phyloP scores from a whole-genome alignment of 2,113 vertebrate genomes.

The Spermophilus dauricus region DNA sequence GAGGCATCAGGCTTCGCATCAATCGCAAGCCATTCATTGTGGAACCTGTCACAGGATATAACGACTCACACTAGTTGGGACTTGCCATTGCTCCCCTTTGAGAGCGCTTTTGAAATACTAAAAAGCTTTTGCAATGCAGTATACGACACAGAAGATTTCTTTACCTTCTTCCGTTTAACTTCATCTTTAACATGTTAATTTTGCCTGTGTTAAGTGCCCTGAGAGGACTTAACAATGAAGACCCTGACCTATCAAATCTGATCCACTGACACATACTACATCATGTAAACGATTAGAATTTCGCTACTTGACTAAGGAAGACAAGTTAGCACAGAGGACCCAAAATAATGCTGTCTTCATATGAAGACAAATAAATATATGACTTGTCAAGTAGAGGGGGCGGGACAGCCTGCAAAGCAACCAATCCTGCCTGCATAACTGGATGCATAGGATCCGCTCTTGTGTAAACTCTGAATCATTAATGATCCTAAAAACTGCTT shows the following conservation, averaged over 20 bases:
- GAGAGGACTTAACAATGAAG: not conserved
- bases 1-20: not conserved
- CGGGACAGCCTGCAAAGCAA: not conserved
- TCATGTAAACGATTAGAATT: not conserved
- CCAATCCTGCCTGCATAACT: not conserved
- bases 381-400: not conserved
- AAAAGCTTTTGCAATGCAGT: not conserved
- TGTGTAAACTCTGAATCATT: constrained; percentile 8
- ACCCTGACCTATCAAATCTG: not conserved
- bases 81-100: constrained; percentile 31
- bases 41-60: constrained; percentile 13
- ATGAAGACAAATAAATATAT: not conserved
- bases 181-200: not conserved
- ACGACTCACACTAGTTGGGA: constrained; percentile 14
- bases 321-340: not conserved
- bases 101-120: not conserved
- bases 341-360: not conserved
- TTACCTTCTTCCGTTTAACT: constrained; percentile 46
- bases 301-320: not conserved
- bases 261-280: not conserved
- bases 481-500: constrained; percentile 38
- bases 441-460: not conserved
- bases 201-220: not conserved
- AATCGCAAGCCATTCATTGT: constrained; percentile 2
- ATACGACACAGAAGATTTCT: not conserved